Evolutionary conservation across 2,888 invertebrate genomes (phyloP), one percentile per base, ranked within the genome.

Genomic region (Agrochola lychnidis): DNA sequence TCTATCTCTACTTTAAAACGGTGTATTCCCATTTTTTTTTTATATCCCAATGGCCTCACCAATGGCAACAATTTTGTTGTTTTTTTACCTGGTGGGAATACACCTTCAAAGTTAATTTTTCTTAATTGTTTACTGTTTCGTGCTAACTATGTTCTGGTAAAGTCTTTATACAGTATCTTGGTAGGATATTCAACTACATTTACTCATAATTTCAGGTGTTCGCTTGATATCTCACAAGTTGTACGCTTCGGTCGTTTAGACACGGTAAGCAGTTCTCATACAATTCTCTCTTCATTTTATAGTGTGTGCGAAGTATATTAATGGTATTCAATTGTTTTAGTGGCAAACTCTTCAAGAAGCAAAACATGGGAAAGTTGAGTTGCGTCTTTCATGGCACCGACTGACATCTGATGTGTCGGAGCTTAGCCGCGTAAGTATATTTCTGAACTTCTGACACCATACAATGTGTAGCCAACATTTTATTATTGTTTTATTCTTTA

Each of bases 281-380:
- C 16, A 68, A 36, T 68, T 56, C 10, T 19, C 36, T 56, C n/a
- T 10, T 16, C n/a, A 22, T 2, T 45, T 30, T 45, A 45, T 19
- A 19, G 64, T n/a, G 40, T 4, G 40, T n/a, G 40, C 64, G 10
- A 45, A 25, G 12, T 66, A 45, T 66, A n/a, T 12, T 56, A 56
- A 68, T 9, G 25, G 3, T 14, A 30, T 69, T 75, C 9, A 12
- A 73, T 69, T 78, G 59, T 90, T 92, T 64, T 94, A 99, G 99
- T 99, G 99, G 99, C 97, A 99, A 86, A 98, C 99, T 0, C 97
- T 99, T 87, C 99, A 99, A 94, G 98, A 99, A 94, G 99, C 99
- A 14, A 99, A 99, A 94, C 99, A 99, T 91, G 99, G 99, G 10
- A 98, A 99, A 97, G 97, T 99, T 0, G 99, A 99, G 92, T 94